Percentiles rank a stretch among this genome's conserved stretches.
Evolutionary conservation across 2,888 invertebrate genomes (phyloP).

Genomic region (Drosophila rubida): DNA sequence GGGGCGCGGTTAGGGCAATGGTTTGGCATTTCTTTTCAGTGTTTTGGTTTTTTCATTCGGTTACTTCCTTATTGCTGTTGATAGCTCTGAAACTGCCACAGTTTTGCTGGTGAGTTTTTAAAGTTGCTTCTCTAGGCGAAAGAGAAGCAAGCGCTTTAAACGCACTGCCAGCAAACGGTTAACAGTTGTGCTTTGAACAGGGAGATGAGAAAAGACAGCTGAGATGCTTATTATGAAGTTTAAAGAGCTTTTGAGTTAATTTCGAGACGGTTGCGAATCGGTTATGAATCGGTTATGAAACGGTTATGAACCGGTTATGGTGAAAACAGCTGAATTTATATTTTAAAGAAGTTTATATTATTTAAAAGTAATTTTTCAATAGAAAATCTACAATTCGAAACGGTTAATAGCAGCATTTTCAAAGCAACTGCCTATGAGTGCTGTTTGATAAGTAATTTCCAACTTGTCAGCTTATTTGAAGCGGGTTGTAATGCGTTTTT

Average conservation of each 20-base stretch:
- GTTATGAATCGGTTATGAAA: not conserved
- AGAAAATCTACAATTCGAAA: no score
- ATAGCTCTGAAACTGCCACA: slow-evolving; percentile 9
- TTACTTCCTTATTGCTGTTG: slow-evolving; percentile 1
- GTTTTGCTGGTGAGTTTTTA: slow-evolving; percentile 10
- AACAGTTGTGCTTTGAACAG: not conserved
- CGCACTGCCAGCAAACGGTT: not conserved
- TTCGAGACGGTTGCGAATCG: not conserved
- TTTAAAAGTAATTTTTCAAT: no score
- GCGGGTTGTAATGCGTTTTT: not conserved
- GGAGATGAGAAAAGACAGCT: not conserved
- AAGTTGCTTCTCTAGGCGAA: not conserved
- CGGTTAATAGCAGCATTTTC: no score
- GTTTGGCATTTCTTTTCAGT: slow-evolving; percentile 14
- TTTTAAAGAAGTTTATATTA: no score
- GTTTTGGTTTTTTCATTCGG: not conserved
- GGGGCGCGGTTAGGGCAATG: slow-evolving; percentile 55
- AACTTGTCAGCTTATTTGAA: slow-evolving; percentile 1
- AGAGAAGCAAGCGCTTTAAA: slow-evolving; percentile 3
- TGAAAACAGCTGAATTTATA: no score
- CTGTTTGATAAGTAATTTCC: not conserved
- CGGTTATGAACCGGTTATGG: not conserved
- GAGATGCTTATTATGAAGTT: not conserved
- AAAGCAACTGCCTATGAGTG: no score
- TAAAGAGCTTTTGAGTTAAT: not conserved